phyloP scores from a whole-genome alignment of 37 sponge, comb jelly and placozoan species.

The Hormiphora californensis region DNA sequence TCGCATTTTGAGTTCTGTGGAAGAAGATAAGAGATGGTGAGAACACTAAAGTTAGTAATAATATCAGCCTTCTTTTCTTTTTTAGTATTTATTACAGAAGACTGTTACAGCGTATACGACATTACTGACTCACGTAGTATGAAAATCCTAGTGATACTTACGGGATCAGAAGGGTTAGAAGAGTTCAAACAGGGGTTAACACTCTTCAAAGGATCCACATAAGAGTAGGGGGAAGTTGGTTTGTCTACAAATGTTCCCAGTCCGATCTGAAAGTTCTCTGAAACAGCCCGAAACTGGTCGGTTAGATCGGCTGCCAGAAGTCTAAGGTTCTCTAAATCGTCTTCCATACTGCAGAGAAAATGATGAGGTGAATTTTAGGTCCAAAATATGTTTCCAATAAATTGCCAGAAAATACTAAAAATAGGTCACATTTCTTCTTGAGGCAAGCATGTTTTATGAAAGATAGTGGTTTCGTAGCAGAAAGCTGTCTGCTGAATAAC shows the following conservation, averaged over 20 bases:
- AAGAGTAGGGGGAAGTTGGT: background rate
- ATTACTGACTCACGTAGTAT: too few relatives aligned
- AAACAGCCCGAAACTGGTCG: background rate
- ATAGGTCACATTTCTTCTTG: too few relatives aligned
- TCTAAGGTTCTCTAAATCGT: background rate
- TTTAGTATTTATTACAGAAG: background rate
- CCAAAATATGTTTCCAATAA: too few relatives aligned
- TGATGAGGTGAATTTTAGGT: too few relatives aligned
- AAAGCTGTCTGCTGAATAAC: too few relatives aligned
- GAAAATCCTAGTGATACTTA: too few relatives aligned
- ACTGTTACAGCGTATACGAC: too few relatives aligned
- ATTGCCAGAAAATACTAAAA: too few relatives aligned
- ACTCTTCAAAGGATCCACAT: background rate
- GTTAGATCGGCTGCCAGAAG: background rate
- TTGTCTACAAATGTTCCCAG: constrained; percentile 7
- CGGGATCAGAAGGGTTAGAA: too few relatives aligned
- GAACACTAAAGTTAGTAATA: background rate
- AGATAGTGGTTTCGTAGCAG: too few relatives aligned
- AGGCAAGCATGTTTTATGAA: too few relatives aligned
- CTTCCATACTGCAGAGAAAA: background rate
- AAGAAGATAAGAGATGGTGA: background rate
- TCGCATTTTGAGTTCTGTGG: background rate
- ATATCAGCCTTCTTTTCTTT: background rate
- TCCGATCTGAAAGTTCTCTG: background rate
- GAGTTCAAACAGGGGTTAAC: background rate